These are phyloP conservation scores for Astyanax mexicanus DNA, from an alignment of 2,797 vertebrate genomes.

Conservation along the genomic window DNA sequence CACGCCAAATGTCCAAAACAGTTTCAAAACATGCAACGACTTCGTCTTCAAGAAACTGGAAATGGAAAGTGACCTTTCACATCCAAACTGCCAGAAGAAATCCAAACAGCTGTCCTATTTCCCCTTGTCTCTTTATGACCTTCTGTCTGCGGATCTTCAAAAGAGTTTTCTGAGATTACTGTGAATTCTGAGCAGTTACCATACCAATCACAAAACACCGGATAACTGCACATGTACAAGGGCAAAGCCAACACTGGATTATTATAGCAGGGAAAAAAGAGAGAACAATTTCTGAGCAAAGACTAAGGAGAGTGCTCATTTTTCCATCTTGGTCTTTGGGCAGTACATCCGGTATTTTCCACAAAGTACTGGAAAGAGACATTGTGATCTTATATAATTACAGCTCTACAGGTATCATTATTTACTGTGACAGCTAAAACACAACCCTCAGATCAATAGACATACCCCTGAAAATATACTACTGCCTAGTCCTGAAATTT, in stretches of 20 bases:
- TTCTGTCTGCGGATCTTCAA: slow-evolving; percentile 38
- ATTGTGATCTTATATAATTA: not conserved
- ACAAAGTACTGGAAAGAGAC: not conserved
- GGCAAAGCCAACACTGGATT: slow-evolving; percentile 32
- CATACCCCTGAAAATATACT: slow-evolving; percentile 10
- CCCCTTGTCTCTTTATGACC: slow-evolving; percentile 43
- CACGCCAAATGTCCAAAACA: too few relatives aligned
- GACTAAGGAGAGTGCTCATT: slow-evolving; percentile 45
- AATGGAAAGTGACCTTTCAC: not conserved
- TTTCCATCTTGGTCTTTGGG: slow-evolving; percentile 34
- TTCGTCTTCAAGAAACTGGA: slow-evolving; percentile 15
- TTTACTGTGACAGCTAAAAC: slow-evolving; percentile 17
- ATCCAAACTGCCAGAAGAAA: not conserved
- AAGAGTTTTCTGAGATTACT: slow-evolving; percentile 53
- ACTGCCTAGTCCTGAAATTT: too few relatives aligned
- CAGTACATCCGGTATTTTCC: not conserved
- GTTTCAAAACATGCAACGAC: not conserved
- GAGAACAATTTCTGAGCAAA: slow-evolving; percentile 23
- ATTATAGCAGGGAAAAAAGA: slow-evolving; percentile 1
- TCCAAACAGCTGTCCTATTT: slow-evolving; percentile 37
- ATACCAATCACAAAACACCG: slow-evolving; percentile 56
- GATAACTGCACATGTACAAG: slow-evolving; percentile 50
- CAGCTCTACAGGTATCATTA: too few relatives aligned
- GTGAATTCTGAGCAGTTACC: slow-evolving; percentile 61
- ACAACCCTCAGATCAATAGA: slow-evolving; percentile 13